Evolutionary conservation across 2,797 vertebrate species (phyloP).

Genomic region (Podargus strigoides): DNA sequence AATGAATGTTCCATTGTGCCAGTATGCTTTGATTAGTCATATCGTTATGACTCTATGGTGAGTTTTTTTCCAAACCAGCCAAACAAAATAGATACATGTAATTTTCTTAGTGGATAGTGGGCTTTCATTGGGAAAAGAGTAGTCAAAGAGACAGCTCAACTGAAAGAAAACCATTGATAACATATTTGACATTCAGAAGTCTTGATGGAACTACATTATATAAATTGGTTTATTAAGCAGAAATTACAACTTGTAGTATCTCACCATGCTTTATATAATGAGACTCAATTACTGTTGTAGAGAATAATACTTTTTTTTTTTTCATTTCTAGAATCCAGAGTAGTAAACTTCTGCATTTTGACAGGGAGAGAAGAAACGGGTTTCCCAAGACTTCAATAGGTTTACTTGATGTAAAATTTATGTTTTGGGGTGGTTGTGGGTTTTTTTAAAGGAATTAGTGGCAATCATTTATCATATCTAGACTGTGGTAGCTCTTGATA

Average conservation of each 20-base stretch:
- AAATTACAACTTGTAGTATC: neutral
- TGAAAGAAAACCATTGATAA: neutral
- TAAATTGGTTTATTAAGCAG: neutral
- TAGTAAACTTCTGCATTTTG: neutral
- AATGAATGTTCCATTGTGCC: neutral
- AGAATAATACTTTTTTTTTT: neutral
- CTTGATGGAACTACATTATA: neutral
- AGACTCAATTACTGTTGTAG: neutral
- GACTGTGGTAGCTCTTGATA: neutral
- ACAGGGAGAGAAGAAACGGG: neutral
- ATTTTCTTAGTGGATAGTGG: neutral
- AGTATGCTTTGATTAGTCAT: neutral
- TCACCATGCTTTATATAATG: neutral
- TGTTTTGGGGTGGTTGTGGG: accelerated
- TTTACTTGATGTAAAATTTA: neutral
- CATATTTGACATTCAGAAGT: neutral
- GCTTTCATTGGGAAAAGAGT: neutral
- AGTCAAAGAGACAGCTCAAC: neutral
- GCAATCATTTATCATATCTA: too few relatives aligned
- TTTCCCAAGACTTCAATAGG: neutral
- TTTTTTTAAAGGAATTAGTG: neutral
- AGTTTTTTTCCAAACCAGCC: neutral
- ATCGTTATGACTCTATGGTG: neutral
- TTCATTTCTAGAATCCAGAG: neutral
- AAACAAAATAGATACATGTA: neutral